These are phyloP conservation scores for Apotomis capreana DNA, from an alignment of 2,888 invertebrate species.

Conservation along the genomic window DNA sequence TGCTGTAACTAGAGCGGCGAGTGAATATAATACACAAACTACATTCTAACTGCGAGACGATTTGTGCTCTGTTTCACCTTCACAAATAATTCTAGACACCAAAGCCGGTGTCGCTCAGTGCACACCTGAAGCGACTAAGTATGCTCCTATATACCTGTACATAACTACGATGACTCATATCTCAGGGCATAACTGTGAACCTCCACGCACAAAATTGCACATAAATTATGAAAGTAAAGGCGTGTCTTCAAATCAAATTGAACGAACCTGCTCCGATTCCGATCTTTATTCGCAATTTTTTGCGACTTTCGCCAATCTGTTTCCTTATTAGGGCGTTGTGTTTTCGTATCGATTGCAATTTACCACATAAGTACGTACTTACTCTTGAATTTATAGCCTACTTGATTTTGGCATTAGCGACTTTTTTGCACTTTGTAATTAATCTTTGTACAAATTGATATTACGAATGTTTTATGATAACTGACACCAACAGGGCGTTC, in stretches of 20 bases:
- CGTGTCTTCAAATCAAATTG: conserved; percentile 8
- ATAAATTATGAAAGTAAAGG: conserved; percentile 19
- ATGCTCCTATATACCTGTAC: not conserved
- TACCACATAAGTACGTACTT: not conserved
- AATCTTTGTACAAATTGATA: not conserved
- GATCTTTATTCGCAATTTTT: conserved; percentile 29
- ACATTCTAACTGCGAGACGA: conserved; percentile 55
- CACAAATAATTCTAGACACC: conserved; percentile 53
- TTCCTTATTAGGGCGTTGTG: conserved; percentile 35
- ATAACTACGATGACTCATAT: conserved; percentile 17
- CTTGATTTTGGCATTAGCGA: not conserved
- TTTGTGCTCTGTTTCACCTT: conserved; percentile 74
- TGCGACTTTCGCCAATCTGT: conserved; percentile 40
- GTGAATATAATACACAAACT: conserved; percentile 59
- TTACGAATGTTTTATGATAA: too few species aligned
- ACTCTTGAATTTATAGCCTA: not conserved
- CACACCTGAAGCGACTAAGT: conserved; percentile 10
- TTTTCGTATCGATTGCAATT: conserved; percentile 26
- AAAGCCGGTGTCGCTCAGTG: conserved; percentile 6
- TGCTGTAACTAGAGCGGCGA: conserved; percentile 65
- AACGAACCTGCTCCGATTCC: conserved; percentile 35
- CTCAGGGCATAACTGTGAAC: conserved; percentile 12
- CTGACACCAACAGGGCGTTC: too few species aligned
- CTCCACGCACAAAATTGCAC: conserved; percentile 16
- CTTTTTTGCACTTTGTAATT: not conserved